Base-by-base conservation (phyloP, 2,113 vertebrate species). In the Pitta sordida region DNA sequence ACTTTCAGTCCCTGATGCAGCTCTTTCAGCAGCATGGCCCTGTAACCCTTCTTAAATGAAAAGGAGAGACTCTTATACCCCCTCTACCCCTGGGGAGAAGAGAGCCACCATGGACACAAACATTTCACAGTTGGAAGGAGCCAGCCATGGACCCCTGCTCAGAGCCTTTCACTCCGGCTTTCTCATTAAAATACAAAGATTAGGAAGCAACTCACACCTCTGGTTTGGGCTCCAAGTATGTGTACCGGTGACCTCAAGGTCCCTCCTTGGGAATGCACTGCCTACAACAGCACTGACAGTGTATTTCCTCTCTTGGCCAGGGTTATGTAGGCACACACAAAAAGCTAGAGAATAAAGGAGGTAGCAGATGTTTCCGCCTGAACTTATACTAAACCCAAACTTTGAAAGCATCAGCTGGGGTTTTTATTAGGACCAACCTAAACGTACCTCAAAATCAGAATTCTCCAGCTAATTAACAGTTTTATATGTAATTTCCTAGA, bases 41-140 rank as follows among this genome's bases (percentile, higher is more conserved):
- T 77, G 29, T 92, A 95, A 95, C 73, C 91, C 77, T 80, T 73
- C 48, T 82, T 62, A 88, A 85, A 91, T 85, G 71, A 85, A 91
- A 91, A 80, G 44, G 53, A 56, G 46, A 91, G 37, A 29, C 79
- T 91, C 46, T 85, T 65, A 46, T 36, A 78, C 26, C 21, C 23
- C 4, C 26, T 43, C 13, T 51, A 1, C 23, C 60, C 43, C 43
- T 22, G 44, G 37, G 39, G n/a, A 75, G n/a, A 64, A 30, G 26
- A 14, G 27, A 82, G 24, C 11, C 70, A 46, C n/a, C 6, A 37
- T 60, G 39, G 44, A 73, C 32, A 80, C n/a, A 83, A 53, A 62
- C 13, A 83, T 85, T 65, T 89, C 62, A 53, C 79, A 88, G 51
- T 67, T 16, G 2, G 48, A 71, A 69, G 36, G 60, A 91, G 34